Evolutionary conservation across 2,113 vertebrate species (phyloP), one percentile per base, ranked within the genome.

Genomic region (Corydoras sp.): DNA sequence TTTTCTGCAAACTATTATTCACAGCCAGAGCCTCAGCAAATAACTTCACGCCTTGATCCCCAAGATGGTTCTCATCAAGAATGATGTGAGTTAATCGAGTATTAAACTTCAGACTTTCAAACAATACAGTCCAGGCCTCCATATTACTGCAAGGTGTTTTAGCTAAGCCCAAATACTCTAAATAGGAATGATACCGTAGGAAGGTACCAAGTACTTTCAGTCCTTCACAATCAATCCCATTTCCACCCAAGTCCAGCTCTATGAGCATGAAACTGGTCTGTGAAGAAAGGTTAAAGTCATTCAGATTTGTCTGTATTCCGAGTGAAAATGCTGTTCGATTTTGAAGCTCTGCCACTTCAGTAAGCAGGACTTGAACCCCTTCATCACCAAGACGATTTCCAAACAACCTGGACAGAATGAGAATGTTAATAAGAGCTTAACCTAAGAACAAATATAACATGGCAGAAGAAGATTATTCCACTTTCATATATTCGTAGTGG

Each of bases 181-280:
- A 83, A 2, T 79, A 72, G 0, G 91, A 90, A 76, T 88, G 84
- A 68, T 83, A 77, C 63, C 84, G 85, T 61, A 92, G 81, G 32
- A 85, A 92, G 1, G 84, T 81, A 0, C 88, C 89, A 15, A 92
- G 68, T 29, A 85, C 73, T 70, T 78, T 85, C 1, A 92, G 79
- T 10, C 89, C 90, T 0, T 87, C 73, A 9, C 84, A 81, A 62
- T 75, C 76, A 32, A 92, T 30, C 13, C 86, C 79, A 12, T 92
- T 92, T 30, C 89, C 88, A n/a, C 91, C 91, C 0, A 92, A 56
- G 50, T 92, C 91, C 76, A 92, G 76, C 58, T 92, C 91, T 15
- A 75, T 14, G 9, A 92, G 86, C 0, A 66, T 32, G 29, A 90
- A 87, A 48, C 7, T 56, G 59, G 67, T n/a, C 13, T n/a, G 58